Evolutionary conservation across 2,113 vertebrate species (phyloP).

Genomic region (Cavia porcellus): DNA sequence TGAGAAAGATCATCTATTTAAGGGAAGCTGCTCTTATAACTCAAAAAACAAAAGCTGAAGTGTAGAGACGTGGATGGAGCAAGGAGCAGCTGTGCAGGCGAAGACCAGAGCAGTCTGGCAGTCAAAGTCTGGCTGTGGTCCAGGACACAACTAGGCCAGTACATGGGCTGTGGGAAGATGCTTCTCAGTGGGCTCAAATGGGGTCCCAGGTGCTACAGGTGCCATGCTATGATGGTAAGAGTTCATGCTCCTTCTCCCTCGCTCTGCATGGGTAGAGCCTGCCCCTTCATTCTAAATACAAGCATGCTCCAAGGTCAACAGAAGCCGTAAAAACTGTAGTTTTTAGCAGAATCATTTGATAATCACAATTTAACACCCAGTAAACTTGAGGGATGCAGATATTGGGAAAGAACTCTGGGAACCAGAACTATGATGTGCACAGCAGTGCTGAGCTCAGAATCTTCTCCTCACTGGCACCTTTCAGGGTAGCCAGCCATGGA

Average conservation of each 20-base stretch:
- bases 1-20: conserved; percentile 16
- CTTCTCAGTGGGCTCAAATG: accelerated
- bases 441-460: neutral
- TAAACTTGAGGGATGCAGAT: neutral
- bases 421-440: neutral
- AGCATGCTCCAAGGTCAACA: neutral
- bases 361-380: neutral
- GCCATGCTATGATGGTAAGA: neutral
- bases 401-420: neutral
- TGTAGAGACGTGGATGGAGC: accelerated
- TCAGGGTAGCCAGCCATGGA: neutral
- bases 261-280: neutral
- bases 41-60: neutral
- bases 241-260: neutral
- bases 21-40: neutral
- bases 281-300: neutral
- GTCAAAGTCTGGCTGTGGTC: neutral
- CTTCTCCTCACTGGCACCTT: neutral
- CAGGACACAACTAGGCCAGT: neutral
- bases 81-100: neutral
- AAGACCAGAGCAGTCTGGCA: accelerated
- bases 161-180: neutral
- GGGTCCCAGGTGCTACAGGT: neutral
- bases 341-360: neutral
- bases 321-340: neutral